phyloP scores from a whole-genome alignment of 2,113 vertebrate species.

The Phaetusa simplex region DNA sequence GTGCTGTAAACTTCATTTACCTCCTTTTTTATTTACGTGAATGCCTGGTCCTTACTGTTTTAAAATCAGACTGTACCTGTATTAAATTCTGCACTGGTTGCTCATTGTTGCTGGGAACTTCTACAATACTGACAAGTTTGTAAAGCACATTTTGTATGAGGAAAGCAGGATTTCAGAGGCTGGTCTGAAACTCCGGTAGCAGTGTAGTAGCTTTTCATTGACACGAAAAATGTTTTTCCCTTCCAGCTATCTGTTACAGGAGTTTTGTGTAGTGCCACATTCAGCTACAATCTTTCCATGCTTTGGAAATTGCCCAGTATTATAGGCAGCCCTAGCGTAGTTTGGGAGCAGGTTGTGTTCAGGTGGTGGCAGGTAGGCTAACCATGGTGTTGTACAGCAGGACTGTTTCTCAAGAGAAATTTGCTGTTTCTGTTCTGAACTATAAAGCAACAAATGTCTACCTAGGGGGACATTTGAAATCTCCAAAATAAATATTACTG shows the following conservation, averaged over 20 bases:
- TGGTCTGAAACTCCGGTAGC: neutral
- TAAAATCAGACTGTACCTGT: neutral
- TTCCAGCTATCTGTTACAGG: neutral
- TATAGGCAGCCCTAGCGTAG: neutral
- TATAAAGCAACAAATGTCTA: neutral
- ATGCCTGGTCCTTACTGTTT: neutral
- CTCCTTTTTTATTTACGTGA: neutral
- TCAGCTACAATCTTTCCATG: neutral
- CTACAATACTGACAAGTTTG: rapidly evolving
- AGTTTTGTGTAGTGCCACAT: neutral
- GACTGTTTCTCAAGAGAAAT: neutral
- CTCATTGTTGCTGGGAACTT: neutral
- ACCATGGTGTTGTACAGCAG: neutral
- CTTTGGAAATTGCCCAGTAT: neutral
- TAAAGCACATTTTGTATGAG: neutral
- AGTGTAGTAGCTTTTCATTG: neutral
- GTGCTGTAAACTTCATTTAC: neutral
- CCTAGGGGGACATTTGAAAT: neutral
- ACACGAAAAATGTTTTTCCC: neutral
- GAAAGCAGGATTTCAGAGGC: neutral
- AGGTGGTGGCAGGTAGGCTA: neutral
- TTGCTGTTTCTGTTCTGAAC: neutral
- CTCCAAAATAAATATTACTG: neutral
- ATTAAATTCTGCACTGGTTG: neutral
- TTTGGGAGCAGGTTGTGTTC: neutral